phyloP scores from a whole-genome alignment of 2,113 vertebrate genomes.

The Onychostoma macrolepis region DNA sequence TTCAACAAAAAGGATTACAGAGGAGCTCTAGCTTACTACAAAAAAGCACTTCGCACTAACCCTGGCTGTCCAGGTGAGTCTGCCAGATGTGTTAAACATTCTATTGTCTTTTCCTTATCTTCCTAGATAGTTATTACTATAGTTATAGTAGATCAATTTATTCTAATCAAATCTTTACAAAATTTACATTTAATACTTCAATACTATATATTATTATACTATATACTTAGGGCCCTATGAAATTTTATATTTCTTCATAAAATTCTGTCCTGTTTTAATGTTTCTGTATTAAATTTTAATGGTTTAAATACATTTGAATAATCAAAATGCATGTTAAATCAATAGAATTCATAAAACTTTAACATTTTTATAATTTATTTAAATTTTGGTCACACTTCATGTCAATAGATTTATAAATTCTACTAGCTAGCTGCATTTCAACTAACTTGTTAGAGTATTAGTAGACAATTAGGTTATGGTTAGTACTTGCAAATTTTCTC shows the following conservation, averaged over 20 bases:
- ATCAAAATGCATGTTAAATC: background rate
- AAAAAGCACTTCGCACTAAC: conserved; percentile 96
- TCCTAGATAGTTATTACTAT: background rate
- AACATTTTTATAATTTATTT: too few relatives aligned
- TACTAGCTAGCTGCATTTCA: too few relatives aligned
- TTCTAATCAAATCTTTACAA: background rate
- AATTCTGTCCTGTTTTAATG: too few relatives aligned
- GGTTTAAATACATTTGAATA: background rate
- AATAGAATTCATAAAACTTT: too few relatives aligned
- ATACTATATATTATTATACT: background rate
- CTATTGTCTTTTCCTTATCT: background rate
- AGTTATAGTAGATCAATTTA: background rate
- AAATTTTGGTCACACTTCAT: too few relatives aligned
- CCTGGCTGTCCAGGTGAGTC: conserved; percentile 94
- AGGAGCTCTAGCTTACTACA: conserved; percentile 97
- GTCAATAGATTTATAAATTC: too few relatives aligned
- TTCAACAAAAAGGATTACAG: conserved; percentile 99
- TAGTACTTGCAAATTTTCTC: too few relatives aligned
- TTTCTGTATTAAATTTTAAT: background rate
- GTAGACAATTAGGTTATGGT: too few relatives aligned
- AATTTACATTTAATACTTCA: background rate
- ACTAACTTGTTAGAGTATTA: too few relatives aligned
- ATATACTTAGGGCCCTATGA: background rate
- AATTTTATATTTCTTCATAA: background rate
- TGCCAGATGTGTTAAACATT: background rate